phyloP scores from a whole-genome alignment of 2,113 vertebrate genomes.

The Ailurus styani region DNA sequence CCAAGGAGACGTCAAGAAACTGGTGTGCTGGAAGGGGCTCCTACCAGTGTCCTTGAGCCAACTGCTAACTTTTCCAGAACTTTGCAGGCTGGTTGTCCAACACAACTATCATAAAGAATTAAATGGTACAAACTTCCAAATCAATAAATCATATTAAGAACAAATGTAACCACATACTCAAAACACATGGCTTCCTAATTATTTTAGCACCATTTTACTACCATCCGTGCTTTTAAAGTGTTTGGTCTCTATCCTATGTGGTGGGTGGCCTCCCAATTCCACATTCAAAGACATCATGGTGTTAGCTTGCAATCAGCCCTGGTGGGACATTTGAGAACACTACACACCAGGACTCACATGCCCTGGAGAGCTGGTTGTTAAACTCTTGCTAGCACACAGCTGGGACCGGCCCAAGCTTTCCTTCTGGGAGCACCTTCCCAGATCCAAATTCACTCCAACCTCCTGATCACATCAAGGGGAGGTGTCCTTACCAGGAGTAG shows the following conservation, averaged over 20 bases:
- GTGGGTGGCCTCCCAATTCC: background rate
- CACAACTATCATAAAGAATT: background rate
- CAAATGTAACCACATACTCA: background rate
- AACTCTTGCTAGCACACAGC: fast-evolving
- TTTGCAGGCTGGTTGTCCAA: background rate
- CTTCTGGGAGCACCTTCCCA: background rate
- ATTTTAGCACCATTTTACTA: background rate
- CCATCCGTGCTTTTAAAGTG: background rate
- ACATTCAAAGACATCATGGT: fast-evolving
- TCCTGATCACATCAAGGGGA: fast-evolving
- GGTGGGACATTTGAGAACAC: background rate
- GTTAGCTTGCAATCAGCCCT: background rate
- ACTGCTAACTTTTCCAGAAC: background rate
- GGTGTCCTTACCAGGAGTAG: background rate
- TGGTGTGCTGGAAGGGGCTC: fast-evolving
- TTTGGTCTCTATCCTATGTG: background rate
- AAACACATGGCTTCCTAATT: background rate
- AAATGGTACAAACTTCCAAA: background rate
- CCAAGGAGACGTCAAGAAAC: background rate
- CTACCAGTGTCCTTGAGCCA: background rate
- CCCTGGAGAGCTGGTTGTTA: fast-evolving
- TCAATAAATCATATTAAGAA: background rate
- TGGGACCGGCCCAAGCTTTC: fast-evolving
- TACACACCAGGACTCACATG: background rate
- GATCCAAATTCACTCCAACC: background rate